phyloP scores from a whole-genome alignment of 1,140 invertebrate genomes.

The Chymomyza costata region DNA sequence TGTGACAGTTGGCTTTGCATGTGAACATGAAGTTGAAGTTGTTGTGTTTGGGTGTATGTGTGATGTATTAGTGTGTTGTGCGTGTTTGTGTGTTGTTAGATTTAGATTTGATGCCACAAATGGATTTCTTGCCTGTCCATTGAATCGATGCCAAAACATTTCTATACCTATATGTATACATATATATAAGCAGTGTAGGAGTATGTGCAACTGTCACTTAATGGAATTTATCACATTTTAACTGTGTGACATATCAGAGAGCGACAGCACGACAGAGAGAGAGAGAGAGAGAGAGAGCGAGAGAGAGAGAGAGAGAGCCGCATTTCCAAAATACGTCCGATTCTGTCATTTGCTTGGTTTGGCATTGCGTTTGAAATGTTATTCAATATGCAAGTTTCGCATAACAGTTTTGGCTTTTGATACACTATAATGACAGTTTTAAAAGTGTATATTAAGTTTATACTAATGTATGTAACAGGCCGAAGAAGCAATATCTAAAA shows the following conservation, averaged over 20 bases:
- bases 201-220: constrained; percentile 57
- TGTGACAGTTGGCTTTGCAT: too few relatives aligned
- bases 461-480: too few relatives aligned
- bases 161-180: constrained; percentile 22
- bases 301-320: too few relatives aligned
- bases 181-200: constrained; percentile 12
- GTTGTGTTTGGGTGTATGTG: constrained; percentile 24
- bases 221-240: constrained; percentile 73
- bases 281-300: background rate
- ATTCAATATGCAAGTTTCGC: constrained; percentile 40
- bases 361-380: constrained; percentile 54
- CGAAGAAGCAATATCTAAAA: too few relatives aligned
- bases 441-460: too few relatives aligned
- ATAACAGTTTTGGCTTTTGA: too few relatives aligned
- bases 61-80: constrained; percentile 1
- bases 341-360: constrained; percentile 27
- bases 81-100: constrained; percentile 21
- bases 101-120: constrained; percentile 61
- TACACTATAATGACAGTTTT: constrained; percentile 22
- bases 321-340: too few relatives aligned
- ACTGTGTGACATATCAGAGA: constrained; percentile 63
- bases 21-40: constrained; percentile 54
- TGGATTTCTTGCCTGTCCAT: constrained; percentile 55
- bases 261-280: constrained; percentile 32
- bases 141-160: constrained; percentile 38